These are phyloP conservation scores for Amia ocellicauda DNA, from an alignment of 2,113 vertebrate genomes.

Conservation along the genomic window DNA sequence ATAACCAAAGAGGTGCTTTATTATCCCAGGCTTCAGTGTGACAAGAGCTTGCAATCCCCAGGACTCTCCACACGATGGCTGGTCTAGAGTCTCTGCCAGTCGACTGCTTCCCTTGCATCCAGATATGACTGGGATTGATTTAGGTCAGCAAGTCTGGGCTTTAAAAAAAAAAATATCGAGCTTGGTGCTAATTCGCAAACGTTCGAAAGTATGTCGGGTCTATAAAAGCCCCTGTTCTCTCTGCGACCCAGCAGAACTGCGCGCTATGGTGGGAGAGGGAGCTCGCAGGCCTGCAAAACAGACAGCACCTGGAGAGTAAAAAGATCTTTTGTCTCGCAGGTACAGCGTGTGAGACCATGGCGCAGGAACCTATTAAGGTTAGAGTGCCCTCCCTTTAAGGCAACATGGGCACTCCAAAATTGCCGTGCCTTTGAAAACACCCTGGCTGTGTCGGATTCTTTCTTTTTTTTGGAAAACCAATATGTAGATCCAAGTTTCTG, in stretches of 20 bases:
- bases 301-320: conserved; percentile 31
- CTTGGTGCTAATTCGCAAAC: conserved; percentile 51
- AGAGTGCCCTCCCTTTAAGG: neutral
- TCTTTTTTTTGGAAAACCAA: conserved; percentile 44
- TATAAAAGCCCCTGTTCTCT: conserved; percentile 28
- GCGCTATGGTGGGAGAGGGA: conserved; percentile 3
- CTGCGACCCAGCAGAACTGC: conserved; percentile 21
- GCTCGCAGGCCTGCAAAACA: conserved; percentile 54
- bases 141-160: conserved; percentile 72
- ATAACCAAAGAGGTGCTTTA: conserved; percentile 41
- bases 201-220: conserved; percentile 35
- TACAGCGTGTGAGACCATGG: conserved; percentile 32
- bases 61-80: conserved; percentile 73
- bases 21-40: conserved; percentile 56
- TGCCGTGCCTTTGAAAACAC: conserved; percentile 1
- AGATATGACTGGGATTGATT: conserved; percentile 67
- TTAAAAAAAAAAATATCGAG: conserved; percentile 54
- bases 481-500: conserved; percentile 48
- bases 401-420: neutral
- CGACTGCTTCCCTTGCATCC: conserved; percentile 60
- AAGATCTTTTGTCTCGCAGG: conserved; percentile 58
- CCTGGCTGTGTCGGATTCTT: conserved; percentile 6
- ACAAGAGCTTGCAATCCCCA: conserved; percentile 56
- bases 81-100: conserved; percentile 60
- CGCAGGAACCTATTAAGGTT: conserved; percentile 31